phyloP scores from a whole-genome alignment of 2,113 vertebrate genomes.

The Xiphorhynchus elegans region DNA sequence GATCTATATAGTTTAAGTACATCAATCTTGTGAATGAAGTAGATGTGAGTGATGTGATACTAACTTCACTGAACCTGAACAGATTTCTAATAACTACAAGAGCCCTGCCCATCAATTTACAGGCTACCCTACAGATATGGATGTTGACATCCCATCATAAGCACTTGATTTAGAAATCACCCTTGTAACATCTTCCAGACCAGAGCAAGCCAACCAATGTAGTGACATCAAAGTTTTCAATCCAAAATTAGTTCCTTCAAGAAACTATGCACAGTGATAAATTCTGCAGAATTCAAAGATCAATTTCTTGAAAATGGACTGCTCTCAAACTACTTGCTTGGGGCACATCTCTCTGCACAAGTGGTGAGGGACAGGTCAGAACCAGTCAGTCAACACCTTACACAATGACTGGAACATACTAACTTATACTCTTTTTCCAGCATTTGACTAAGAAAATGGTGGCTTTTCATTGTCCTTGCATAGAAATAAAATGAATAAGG shows the following conservation, averaged over 20 bases:
- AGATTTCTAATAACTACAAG: background rate
- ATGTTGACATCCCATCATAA: background rate
- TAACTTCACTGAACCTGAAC: background rate
- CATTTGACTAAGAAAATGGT: background rate
- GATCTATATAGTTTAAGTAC: background rate
- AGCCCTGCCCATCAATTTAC: background rate
- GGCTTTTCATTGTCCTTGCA: background rate
- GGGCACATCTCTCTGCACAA: background rate
- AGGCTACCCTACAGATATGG: background rate
- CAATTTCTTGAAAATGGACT: background rate
- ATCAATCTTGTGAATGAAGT: background rate
- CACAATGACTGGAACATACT: background rate
- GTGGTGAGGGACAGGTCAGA: background rate
- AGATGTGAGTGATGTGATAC: background rate
- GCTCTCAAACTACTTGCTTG: background rate
- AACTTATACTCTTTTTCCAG: background rate
- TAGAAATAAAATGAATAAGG: background rate
- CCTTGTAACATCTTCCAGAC: background rate
- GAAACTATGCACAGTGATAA: background rate
- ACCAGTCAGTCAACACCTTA: background rate
- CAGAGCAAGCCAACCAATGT: background rate
- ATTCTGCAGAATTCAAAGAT: background rate
- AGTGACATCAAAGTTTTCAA: background rate
- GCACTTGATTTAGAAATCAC: background rate
- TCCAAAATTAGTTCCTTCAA: background rate